These are phyloP conservation scores for Alosa alosa DNA, from an alignment of 2,113 vertebrate genomes.

Conservation along the genomic window DNA sequence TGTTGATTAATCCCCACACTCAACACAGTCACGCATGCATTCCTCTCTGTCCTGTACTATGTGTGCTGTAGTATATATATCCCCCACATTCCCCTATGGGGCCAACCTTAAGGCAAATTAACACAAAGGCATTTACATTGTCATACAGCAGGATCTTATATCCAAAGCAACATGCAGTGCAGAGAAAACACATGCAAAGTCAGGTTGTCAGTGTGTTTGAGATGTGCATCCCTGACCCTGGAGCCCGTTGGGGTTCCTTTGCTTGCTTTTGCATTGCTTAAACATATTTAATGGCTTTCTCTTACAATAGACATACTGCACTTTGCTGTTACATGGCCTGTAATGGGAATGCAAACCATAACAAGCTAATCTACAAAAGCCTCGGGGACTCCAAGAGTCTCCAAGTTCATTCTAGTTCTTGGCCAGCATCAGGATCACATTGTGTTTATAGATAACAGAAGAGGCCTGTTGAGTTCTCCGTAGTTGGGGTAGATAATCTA, in stretches of 20 bases:
- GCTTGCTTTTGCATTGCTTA: background rate
- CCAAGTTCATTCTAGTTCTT: background rate
- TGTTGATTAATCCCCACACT: background rate
- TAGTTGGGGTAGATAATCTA: background rate
- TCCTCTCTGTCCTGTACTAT: background rate
- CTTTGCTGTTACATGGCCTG: background rate
- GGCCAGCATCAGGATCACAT: background rate
- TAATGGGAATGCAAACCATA: background rate
- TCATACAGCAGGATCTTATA: background rate
- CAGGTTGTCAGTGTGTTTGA: background rate
- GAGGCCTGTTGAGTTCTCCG: background rate
- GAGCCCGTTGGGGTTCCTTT: background rate
- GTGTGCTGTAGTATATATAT: background rate
- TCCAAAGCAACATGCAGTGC: background rate
- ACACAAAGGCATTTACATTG: background rate
- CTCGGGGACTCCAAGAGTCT: background rate
- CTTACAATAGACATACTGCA: background rate
- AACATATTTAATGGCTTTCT: background rate
- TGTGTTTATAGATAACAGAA: background rate
- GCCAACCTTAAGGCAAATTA: background rate
- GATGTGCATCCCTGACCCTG: background rate
- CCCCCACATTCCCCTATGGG: background rate
- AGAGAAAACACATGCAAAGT: constrained; percentile 2
- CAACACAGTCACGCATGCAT: background rate
- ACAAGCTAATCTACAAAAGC: background rate